Evolutionary conservation across 2,888 invertebrate genomes (phyloP).

Genomic region (Dryadula phaetusa): DNA sequence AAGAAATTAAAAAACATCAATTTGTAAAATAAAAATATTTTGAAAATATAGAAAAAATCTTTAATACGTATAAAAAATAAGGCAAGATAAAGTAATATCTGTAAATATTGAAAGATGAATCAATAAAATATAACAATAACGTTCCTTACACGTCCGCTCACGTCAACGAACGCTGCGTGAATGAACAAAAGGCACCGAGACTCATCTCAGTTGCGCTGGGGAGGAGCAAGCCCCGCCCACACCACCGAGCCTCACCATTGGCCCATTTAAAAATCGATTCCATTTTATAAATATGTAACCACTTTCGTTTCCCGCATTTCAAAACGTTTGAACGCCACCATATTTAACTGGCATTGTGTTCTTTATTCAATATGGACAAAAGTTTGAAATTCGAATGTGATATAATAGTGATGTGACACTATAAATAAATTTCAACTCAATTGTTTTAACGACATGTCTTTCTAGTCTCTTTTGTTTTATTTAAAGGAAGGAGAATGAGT

Average conservation of each 20-base stretch:
- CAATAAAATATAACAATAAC: not conserved
- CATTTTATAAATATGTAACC: slow-evolving; percentile 84
- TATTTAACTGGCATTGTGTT: slow-evolving; percentile 40
- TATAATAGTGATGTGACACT: slow-evolving; percentile 57
- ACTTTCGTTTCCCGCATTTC: slow-evolving; percentile 64
- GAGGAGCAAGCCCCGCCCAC: slow-evolving; percentile 77
- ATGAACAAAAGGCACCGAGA: slow-evolving; percentile 76
- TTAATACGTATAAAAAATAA: no score
- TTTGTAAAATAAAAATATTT: no score
- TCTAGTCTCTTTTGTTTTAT: slow-evolving; percentile 82
- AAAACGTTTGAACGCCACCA: slow-evolving; percentile 50
- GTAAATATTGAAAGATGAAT: not conserved
- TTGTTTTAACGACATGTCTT: slow-evolving; percentile 83
- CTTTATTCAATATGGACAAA: slow-evolving; percentile 42
- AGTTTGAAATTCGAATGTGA: slow-evolving; percentile 52
- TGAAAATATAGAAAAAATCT: no score
- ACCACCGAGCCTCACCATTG: slow-evolving; percentile 71
- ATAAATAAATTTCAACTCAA: slow-evolving; percentile 62
- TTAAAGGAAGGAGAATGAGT: slow-evolving; percentile 71
- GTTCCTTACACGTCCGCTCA: slow-evolving; percentile 52
- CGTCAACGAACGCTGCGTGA: slow-evolving; percentile 68
- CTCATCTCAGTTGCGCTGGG: slow-evolving; percentile 75
- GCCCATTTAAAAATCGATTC: slow-evolving; percentile 83
- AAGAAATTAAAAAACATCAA: no score
- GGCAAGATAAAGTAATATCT: not conserved